Percentiles rank a stretch among this genome's conserved stretches.
These are phyloP conservation scores for Anthopleura xanthogrammica DNA, from an alignment of 92 coral and sea anemone species.

Conservation along the genomic window DNA sequence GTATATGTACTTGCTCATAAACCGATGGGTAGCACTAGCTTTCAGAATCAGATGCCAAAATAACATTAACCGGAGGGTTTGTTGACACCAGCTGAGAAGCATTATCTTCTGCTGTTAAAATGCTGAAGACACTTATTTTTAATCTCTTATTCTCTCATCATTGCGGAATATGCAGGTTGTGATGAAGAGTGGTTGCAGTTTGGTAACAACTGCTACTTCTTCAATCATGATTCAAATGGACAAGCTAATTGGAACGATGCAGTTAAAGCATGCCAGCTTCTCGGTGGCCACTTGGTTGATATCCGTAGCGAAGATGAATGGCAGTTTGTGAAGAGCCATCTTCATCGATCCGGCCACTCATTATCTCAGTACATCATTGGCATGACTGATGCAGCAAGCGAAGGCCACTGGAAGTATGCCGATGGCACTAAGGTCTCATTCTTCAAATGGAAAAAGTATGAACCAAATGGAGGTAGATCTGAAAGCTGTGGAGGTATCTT, in stretches of 20 bases:
- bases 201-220: conserved; percentile 8
- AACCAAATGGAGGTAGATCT: background rate
- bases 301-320: conserved; percentile 23
- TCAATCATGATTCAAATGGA: background rate
- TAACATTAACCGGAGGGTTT: too few species aligned
- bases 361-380: background rate
- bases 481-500: background rate
- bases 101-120: too few species aligned
- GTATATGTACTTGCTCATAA: too few species aligned
- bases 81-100: too few species aligned
- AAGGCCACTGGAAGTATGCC: conserved; percentile 1
- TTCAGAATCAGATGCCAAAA: too few species aligned
- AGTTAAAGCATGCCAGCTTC: conserved; percentile 1
- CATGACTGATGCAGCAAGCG: conserved; percentile 3
- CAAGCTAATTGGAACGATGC: conserved; percentile 23
- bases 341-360: background rate
- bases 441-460: background rate
- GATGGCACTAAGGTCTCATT: background rate
- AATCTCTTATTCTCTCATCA: background rate
- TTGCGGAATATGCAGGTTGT: background rate
- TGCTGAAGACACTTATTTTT: too few species aligned
- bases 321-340: conserved; percentile 11
- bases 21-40: too few species aligned
- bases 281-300: conserved; percentile 31
- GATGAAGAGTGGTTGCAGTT: conserved; percentile 15